Evolutionary conservation across 2,113 vertebrate species (phyloP).

Genomic region (Genyomyrus donnyi): DNA sequence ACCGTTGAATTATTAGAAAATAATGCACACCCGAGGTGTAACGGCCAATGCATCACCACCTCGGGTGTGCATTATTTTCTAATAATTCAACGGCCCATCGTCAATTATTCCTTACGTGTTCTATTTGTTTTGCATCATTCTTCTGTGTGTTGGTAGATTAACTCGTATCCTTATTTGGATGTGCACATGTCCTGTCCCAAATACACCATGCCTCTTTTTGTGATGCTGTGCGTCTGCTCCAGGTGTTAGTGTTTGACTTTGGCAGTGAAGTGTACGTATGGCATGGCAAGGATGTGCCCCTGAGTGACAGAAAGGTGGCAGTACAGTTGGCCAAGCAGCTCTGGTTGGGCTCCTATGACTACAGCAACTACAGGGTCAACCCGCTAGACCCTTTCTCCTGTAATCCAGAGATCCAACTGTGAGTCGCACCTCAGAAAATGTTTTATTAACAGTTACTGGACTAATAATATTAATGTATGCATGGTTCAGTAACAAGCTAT

Average conservation of each 20-base stretch:
- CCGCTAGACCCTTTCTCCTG: constrained; percentile 57
- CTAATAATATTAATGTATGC: background rate
- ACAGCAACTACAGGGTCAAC: constrained; percentile 61
- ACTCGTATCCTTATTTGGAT: background rate
- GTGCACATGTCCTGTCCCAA: background rate
- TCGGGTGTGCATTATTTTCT: too few species aligned
- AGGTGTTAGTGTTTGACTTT: constrained; percentile 72
- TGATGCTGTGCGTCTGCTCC: background rate
- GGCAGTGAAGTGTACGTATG: constrained; percentile 69
- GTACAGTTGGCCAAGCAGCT: constrained; percentile 68
- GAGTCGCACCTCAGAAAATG: constrained; percentile 36
- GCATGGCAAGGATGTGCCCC: constrained; percentile 66
- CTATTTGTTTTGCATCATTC: background rate
- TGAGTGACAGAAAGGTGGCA: constrained; percentile 64
- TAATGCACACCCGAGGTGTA: too few species aligned
- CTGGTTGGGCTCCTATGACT: constrained; percentile 60
- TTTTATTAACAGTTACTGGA: background rate
- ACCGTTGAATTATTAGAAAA: too few species aligned
- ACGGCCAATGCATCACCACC: too few species aligned
- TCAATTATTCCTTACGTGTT: too few species aligned
- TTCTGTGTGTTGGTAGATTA: background rate
- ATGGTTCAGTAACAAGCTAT: background rate
- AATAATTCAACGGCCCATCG: too few species aligned
- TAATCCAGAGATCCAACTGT: constrained; percentile 48
- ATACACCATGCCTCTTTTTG: background rate